These are phyloP conservation scores for Dysdera silvatica DNA, from an alignment of 1,140 invertebrate species.

Conservation along the genomic window DNA sequence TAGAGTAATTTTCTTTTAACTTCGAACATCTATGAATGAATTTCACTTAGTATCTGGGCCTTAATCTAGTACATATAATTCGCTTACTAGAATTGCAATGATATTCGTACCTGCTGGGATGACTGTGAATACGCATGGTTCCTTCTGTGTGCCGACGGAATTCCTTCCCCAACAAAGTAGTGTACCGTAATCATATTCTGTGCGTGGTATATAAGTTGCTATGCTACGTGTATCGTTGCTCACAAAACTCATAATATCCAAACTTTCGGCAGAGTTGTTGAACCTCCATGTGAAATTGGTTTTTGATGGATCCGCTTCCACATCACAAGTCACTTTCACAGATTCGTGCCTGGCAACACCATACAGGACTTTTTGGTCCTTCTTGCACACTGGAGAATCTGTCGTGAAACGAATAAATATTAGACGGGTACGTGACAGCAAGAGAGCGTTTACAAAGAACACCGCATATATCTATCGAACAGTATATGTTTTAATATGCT, in stretches of 20 bases:
- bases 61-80: too few relatives aligned
- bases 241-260: constrained; percentile 22
- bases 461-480: not conserved
- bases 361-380: constrained; percentile 30
- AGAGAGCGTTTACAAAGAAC: not conserved
- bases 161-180: constrained; percentile 78
- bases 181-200: constrained; percentile 78
- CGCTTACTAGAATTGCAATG: too few relatives aligned
- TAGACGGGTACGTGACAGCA: too few relatives aligned
- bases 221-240: constrained; percentile 60
- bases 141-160: constrained; percentile 60
- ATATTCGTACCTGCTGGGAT: constrained; percentile 68
- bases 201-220: constrained; percentile 52
- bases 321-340: constrained; percentile 35
- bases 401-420: too few relatives aligned
- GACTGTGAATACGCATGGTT: constrained; percentile 83
- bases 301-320: constrained; percentile 36
- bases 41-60: too few relatives aligned
- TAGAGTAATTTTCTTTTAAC: too few relatives aligned
- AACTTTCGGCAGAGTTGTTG: constrained; percentile 31
- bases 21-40: too few relatives aligned
- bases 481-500: too few relatives aligned
- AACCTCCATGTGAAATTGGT: constrained; percentile 37
- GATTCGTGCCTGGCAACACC: constrained; percentile 35
- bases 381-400: constrained; percentile 36